Percentiles rank a stretch among this genome's conserved stretches.
phyloP scores from a whole-genome alignment of 35 echinoderm and acorn worm species.

The Ophiothrix spiculata region DNA sequence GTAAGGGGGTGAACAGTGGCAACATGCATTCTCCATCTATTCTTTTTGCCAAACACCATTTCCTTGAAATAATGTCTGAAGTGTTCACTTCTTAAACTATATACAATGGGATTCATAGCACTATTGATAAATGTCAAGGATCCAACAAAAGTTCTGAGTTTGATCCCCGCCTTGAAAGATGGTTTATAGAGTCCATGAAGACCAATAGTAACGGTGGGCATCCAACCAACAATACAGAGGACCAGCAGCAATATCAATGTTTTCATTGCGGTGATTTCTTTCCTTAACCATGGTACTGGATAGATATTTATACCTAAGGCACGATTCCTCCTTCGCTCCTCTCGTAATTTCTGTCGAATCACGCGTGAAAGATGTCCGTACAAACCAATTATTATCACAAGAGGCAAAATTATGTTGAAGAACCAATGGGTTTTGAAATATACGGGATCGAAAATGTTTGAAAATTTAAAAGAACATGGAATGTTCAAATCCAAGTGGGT shows the following conservation, averaged over 20 bases:
- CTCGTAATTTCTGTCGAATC: background rate
- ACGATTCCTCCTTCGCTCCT: background rate
- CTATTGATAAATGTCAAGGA: background rate
- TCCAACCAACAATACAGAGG: background rate
- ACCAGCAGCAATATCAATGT: background rate
- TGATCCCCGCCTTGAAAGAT: background rate
- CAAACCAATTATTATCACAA: background rate
- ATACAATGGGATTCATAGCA: background rate
- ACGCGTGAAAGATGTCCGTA: background rate
- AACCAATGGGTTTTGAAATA: background rate
- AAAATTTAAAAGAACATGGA: background rate
- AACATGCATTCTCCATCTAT: background rate
- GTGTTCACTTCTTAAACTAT: background rate
- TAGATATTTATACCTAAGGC: background rate
- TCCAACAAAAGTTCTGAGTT: background rate
- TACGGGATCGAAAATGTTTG: background rate
- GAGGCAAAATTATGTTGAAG: background rate
- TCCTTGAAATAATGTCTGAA: background rate
- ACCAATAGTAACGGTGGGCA: background rate
- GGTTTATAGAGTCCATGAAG: background rate
- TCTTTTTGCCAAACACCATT: background rate
- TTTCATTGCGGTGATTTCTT: background rate
- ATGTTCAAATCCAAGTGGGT: background rate
- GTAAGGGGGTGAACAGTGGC: background rate
- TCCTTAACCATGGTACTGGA: background rate